A percentile compares a stretch with the other conserved stretches of the same genome.
phyloP scores from a whole-genome alignment of 2,888 invertebrate genomes.

The Drosophila tanythrix region DNA sequence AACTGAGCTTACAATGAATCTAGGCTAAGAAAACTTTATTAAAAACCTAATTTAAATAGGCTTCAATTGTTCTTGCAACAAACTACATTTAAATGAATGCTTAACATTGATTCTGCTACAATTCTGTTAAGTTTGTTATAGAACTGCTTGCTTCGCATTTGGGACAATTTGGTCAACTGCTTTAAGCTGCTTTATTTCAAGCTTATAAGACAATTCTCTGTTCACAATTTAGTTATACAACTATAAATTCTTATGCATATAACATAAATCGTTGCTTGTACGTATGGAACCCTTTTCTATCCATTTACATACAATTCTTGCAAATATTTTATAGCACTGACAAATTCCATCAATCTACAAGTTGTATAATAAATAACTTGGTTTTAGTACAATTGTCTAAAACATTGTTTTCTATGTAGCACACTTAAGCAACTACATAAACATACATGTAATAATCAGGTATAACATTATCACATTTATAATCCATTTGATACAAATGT shows the following conservation, averaged over 20 bases:
- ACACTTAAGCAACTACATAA: not conserved
- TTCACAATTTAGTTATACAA: slow-evolving; percentile 17
- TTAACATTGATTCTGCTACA: not conserved
- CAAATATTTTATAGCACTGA: not conserved
- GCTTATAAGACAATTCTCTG: not conserved
- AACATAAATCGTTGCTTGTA: not conserved
- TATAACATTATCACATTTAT: not conserved
- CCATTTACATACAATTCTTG: not conserved
- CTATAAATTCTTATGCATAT: not conserved
- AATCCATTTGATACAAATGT: not conserved
- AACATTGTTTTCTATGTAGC: not conserved
- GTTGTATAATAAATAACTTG: not conserved
- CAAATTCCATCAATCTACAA: not conserved
- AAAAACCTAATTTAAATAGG: not conserved
- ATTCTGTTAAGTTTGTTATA: not conserved
- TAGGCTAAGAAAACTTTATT: not conserved
- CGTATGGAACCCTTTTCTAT: not conserved
- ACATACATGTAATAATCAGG: not conserved
- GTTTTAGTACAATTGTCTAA: not conserved
- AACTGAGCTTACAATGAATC: not conserved
- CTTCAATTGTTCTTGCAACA: not conserved
- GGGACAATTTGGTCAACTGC: not conserved
- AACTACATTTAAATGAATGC: not conserved
- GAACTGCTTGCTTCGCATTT: not conserved
- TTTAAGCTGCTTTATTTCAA: not conserved